Percentiles rank a stretch among this genome's conserved stretches.
phyloP scores from a whole-genome alignment of 2,113 vertebrate species.

The Triplophysa tibetana region DNA sequence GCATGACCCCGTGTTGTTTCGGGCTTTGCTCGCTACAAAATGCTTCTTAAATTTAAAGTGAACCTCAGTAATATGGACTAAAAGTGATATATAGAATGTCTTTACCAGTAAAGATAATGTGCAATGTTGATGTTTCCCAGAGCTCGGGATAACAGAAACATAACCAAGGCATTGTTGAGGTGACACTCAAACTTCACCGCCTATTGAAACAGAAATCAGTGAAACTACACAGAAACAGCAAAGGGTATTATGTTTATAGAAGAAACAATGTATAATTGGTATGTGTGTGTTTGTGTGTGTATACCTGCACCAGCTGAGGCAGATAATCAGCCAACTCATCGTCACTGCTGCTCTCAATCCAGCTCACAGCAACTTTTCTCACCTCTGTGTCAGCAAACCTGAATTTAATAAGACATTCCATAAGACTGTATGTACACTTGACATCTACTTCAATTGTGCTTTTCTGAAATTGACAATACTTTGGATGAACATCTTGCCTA shows the following conservation, averaged over 20 bases:
- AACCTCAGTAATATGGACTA: too few species aligned
- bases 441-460: too few species aligned
- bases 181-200: slow-evolving; percentile 94
- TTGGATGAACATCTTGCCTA: too few species aligned
- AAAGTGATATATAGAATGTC: not conserved
- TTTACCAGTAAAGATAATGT: slow-evolving; percentile 92
- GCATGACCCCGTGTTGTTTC: too few species aligned
- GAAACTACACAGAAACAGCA: not conserved
- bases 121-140: slow-evolving; percentile 89
- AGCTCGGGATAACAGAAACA: slow-evolving; percentile 88
- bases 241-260: not conserved
- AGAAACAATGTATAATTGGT: not conserved
- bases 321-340: slow-evolving; percentile 93
- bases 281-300: not conserved
- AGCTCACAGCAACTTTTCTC: slow-evolving; percentile 83
- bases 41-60: too few species aligned
- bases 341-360: slow-evolving; percentile 89
- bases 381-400: slow-evolving; percentile 96
- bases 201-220: slow-evolving; percentile 64
- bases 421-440: too few species aligned
- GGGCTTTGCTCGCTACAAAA: too few species aligned
- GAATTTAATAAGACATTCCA: slow-evolving; percentile 13
- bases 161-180: slow-evolving; percentile 86
- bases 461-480: too few species aligned
- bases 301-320: slow-evolving; percentile 95